Percentiles rank a stretch among this genome's conserved stretches.
phyloP scores from a whole-genome alignment of 2,113 vertebrate genomes.

The Xerus inauris region DNA sequence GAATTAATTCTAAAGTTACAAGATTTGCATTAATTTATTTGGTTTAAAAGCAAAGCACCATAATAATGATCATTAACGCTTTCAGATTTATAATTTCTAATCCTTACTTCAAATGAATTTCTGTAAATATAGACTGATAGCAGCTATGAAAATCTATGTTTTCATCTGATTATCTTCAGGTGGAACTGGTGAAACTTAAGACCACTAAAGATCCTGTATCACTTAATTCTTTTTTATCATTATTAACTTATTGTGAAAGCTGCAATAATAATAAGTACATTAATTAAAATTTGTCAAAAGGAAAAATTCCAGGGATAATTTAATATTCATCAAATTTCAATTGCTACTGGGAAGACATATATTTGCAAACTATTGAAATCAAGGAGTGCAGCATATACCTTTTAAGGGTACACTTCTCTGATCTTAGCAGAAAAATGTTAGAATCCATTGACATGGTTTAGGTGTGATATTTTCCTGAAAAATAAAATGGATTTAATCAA shows the following conservation, averaged over 20 bases:
- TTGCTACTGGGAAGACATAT: not conserved
- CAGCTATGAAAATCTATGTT: slow-evolving; percentile 45
- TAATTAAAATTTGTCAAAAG: slow-evolving; percentile 65
- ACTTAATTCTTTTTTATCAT: slow-evolving; percentile 39
- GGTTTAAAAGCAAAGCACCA: not conserved
- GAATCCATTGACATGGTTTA: slow-evolving; percentile 12
- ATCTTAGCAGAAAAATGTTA: slow-evolving; percentile 18
- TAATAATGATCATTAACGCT: not conserved
- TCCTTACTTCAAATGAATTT: slow-evolving; percentile 37
- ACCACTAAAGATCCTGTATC: not conserved
- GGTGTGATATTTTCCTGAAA: slow-evolving; percentile 41
- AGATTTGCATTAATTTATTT: slow-evolving; percentile 26
- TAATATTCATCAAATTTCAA: slow-evolving; percentile 54
- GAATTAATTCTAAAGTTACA: slow-evolving; percentile 6
- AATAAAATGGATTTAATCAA: slow-evolving; percentile 52
- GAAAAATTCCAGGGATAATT: slow-evolving; percentile 15
- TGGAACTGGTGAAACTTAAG: slow-evolving; percentile 40
- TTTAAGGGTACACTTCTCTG: not conserved
- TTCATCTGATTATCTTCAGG: slow-evolving; percentile 43
- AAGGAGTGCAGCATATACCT: not conserved
- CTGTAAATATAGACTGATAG: not conserved
- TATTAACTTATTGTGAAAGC: slow-evolving; percentile 24
- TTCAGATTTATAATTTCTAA: slow-evolving; percentile 21
- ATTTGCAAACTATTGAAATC: slow-evolving; percentile 26
- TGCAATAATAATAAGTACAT: slow-evolving; percentile 18